Percentiles rank a stretch among this genome's conserved stretches.
Conservation (phyloP, 2,888 invertebrate genomes). For the Hanleya hanleyi region DNA sequence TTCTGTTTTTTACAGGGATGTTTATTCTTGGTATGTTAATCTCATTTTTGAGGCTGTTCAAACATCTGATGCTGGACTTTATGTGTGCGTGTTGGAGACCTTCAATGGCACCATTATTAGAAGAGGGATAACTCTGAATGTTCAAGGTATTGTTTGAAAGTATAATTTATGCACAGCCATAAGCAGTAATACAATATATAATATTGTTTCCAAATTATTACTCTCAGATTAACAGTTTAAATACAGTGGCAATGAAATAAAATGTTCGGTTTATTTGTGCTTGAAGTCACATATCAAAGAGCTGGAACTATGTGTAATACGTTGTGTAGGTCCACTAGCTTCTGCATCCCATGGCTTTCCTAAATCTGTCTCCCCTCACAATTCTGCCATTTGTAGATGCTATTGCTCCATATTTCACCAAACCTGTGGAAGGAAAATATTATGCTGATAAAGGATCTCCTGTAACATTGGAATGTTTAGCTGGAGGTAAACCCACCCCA, state of each 20-base stretch:
- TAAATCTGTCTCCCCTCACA: background rate
- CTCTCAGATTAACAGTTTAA: background rate
- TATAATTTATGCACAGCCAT: too few relatives aligned
- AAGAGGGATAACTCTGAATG: background rate
- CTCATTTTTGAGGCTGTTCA: background rate
- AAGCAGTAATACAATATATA: too few relatives aligned
- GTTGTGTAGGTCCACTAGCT: too few relatives aligned
- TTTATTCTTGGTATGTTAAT: background rate
- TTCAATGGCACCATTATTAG: background rate
- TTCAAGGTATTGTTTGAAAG: background rate
- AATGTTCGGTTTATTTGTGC: too few relatives aligned
- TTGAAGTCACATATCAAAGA: too few relatives aligned
- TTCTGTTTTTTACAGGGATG: background rate
- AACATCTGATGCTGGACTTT: background rate
- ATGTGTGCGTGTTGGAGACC: background rate
- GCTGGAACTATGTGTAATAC: background rate
- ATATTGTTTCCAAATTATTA: too few relatives aligned
- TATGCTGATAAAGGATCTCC: background rate
- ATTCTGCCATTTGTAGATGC: background rate
- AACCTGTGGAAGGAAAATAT: slow-evolving; percentile 2
- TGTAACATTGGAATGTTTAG: slow-evolving; percentile 8
- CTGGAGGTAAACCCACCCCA: slow-evolving; percentile 12
- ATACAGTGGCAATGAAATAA: background rate
- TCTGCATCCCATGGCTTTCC: too few relatives aligned
- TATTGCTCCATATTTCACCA: slow-evolving; percentile 3